Evolutionary conservation across 64 coral and sea anemone species (phyloP).

Genomic region (Dendronephthya gigantea): DNA sequence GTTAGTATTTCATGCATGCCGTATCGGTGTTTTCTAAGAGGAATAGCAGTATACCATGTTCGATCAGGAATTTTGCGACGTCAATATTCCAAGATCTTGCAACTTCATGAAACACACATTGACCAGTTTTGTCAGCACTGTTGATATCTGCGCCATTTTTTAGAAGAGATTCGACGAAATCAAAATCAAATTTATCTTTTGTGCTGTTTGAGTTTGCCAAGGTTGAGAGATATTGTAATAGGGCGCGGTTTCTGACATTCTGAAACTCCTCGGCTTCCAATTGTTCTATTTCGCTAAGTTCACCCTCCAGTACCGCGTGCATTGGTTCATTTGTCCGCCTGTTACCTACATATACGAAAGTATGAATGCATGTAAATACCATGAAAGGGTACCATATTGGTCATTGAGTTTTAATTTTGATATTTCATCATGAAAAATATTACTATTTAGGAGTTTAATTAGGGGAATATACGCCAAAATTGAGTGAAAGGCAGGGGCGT

Average conservation of each 20-base stretch:
- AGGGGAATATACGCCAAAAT: too few relatives aligned
- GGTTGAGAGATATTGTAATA: neutral
- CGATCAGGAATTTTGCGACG: neutral
- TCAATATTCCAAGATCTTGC: constrained; percentile 20
- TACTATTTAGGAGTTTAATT: too few relatives aligned
- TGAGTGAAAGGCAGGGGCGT: too few relatives aligned
- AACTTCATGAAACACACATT: constrained; percentile 5
- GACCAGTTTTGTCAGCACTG: neutral
- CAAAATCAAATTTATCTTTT: neutral
- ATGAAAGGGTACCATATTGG: too few relatives aligned
- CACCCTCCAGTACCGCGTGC: neutral
- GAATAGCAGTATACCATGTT: neutral
- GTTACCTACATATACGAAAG: neutral
- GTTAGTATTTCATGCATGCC: too few relatives aligned
- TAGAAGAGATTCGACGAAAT: constrained; percentile 9
- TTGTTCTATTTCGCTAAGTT: neutral
- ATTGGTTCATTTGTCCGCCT: neutral
- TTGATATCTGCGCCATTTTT: constrained; percentile 11
- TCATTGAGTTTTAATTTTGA: neutral
- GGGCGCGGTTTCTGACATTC: constrained; percentile 6
- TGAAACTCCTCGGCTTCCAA: neutral
- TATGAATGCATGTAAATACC: too few relatives aligned
- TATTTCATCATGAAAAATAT: too few relatives aligned
- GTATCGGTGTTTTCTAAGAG: neutral
- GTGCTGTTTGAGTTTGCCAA: neutral